Conservation (phyloP, 2,113 vertebrate species). For the Callipepla californica region DNA sequence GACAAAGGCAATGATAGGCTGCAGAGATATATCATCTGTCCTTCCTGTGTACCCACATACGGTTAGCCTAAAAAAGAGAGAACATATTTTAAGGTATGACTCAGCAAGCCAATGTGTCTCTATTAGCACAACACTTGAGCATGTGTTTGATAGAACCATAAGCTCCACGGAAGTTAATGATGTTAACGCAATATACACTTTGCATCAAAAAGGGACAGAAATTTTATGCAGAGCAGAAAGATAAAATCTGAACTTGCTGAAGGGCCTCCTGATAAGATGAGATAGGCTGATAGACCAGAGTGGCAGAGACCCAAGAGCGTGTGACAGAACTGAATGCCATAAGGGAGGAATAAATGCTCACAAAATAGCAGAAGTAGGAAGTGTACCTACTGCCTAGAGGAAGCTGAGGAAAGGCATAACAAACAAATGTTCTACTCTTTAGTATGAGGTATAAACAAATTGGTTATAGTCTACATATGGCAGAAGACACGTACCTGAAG, state of each 20-base stretch:
- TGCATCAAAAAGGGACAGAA: neutral
- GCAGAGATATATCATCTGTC: accelerated
- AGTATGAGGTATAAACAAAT: neutral
- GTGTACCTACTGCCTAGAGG: neutral
- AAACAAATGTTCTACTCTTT: neutral
- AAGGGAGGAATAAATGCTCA: neutral
- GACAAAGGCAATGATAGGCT: neutral
- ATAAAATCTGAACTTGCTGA: slow-evolving; percentile 5
- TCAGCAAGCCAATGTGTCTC: slow-evolving; percentile 45
- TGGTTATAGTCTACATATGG: neutral
- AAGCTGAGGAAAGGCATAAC: neutral
- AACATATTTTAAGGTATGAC: slow-evolving; percentile 63
- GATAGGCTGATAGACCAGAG: neutral
- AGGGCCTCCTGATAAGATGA: neutral
- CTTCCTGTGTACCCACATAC: neutral
- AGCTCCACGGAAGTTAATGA: slow-evolving; percentile 45
- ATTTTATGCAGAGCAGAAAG: neutral
- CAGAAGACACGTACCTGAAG: neutral
- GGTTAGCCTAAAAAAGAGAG: neutral
- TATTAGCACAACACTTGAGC: slow-evolving; percentile 63
- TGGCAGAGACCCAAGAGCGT: neutral
- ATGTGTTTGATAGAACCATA: slow-evolving; percentile 44
- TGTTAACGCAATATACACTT: slow-evolving; percentile 16
- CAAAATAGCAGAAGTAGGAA: neutral
- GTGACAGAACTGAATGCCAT: neutral